Evolutionary conservation across 2,888 invertebrate genomes (phyloP).

Genomic region (Blastobasis lacticolella): DNA sequence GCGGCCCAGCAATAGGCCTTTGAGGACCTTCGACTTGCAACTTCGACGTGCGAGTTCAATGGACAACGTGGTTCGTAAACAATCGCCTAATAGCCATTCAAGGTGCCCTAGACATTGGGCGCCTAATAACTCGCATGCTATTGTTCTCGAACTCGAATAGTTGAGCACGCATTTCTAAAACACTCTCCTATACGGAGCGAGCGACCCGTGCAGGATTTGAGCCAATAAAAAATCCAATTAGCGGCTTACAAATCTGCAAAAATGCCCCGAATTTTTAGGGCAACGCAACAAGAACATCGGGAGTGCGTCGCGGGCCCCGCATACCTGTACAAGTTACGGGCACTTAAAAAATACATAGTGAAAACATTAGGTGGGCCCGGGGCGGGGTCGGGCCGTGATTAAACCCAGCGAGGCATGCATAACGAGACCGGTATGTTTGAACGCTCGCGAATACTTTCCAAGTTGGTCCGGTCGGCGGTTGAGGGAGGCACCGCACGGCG

Average conservation of each 20-base stretch:
- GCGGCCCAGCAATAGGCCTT: slow-evolving; percentile 39
- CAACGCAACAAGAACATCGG: slow-evolving; percentile 24
- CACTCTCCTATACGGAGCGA: not conserved
- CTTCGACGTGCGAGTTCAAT: slow-evolving; percentile 25
- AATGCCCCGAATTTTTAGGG: slow-evolving; percentile 19
- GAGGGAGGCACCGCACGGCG: slow-evolving; percentile 25
- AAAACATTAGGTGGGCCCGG: slow-evolving; percentile 60
- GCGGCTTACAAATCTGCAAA: slow-evolving; percentile 21
- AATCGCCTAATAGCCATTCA: not conserved
- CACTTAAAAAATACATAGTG: slow-evolving; percentile 70
- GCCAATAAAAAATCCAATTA: not conserved
- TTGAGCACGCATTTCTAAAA: not conserved
- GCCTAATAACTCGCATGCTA: too few relatives aligned
- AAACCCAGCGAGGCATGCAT: slow-evolving; percentile 69
- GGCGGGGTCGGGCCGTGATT: slow-evolving; percentile 62
- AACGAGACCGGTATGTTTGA: slow-evolving; percentile 68
- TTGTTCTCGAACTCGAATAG: too few relatives aligned
- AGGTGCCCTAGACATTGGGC: too few relatives aligned
- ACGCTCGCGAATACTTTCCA: slow-evolving; percentile 66
- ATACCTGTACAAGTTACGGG: slow-evolving; percentile 35
- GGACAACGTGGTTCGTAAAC: slow-evolving; percentile 2
- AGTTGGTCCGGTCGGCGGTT: slow-evolving; percentile 55
- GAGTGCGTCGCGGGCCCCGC: slow-evolving; percentile 23
- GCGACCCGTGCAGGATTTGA: not conserved
- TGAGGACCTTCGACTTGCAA: slow-evolving; percentile 44